Percentiles rank a stretch among this genome's conserved stretches.
These are phyloP conservation scores for Leptinotarsa juncta DNA, from an alignment of 2,888 invertebrate genomes.

Conservation along the genomic window DNA sequence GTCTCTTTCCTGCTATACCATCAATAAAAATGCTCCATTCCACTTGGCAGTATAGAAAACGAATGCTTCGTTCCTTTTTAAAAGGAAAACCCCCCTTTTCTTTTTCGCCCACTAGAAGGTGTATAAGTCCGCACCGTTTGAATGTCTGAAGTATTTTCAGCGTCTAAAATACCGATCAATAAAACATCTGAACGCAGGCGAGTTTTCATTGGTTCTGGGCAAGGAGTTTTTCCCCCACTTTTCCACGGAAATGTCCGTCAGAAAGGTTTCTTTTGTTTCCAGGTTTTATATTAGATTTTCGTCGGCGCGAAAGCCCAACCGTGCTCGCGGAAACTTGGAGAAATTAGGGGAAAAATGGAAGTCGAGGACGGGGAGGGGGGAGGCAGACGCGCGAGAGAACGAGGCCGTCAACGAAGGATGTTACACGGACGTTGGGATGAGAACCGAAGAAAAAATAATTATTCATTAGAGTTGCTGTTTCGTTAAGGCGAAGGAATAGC, in stretches of 20 bases:
- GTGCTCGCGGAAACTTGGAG: conserved; percentile 47
- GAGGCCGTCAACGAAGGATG: conserved; percentile 38
- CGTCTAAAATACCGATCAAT: conserved; percentile 66
- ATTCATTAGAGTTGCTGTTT: background rate
- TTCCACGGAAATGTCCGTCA: conserved; percentile 64
- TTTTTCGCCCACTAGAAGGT: conserved; percentile 52
- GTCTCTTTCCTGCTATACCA: conserved; percentile 33
- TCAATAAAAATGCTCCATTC: conserved; percentile 54
- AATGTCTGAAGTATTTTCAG: conserved; percentile 60
- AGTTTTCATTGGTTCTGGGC: conserved; percentile 64
- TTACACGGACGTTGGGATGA: conserved; percentile 35
- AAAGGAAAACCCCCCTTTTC: conserved; percentile 47
- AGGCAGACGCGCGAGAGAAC: conserved; percentile 38
- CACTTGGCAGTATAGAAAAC: conserved; percentile 51
- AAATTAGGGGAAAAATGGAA: conserved; percentile 48
- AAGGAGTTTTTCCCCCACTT: conserved; percentile 66
- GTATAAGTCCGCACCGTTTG: conserved; percentile 53
- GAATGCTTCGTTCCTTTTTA: conserved; percentile 52
- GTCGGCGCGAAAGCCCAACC: conserved; percentile 52
- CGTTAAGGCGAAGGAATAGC: background rate
- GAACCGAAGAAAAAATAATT: conserved; percentile 26
- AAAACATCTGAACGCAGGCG: conserved; percentile 64
- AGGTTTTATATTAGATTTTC: conserved; percentile 63
- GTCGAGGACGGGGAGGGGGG: conserved; percentile 26
- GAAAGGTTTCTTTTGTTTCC: conserved; percentile 65